Percentiles rank a stretch among this genome's conserved stretches.
phyloP scores from a whole-genome alignment of 2,113 vertebrate species.

The Prolemur simus region DNA sequence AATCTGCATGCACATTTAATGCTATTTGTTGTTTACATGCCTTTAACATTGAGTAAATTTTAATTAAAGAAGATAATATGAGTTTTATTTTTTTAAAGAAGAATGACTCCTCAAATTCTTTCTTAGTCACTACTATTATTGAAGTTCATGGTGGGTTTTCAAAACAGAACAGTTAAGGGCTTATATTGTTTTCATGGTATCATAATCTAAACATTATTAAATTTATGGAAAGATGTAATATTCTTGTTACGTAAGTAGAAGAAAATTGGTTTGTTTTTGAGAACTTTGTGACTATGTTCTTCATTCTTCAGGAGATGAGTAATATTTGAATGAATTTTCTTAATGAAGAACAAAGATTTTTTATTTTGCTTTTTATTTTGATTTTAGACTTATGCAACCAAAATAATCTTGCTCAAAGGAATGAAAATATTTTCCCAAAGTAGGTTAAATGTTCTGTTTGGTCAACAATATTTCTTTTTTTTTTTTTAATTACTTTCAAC shows the following conservation, averaged over 20 bases:
- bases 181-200: background rate
- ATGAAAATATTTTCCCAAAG: background rate
- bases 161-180: background rate
- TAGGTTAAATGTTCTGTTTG: background rate
- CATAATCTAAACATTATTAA: background rate
- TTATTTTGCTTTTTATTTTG: background rate
- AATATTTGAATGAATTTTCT: background rate
- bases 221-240: background rate
- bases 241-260: background rate
- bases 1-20: background rate
- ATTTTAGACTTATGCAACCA: background rate
- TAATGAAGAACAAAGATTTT: background rate
- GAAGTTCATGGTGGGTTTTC: background rate
- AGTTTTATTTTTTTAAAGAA: background rate
- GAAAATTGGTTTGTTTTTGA: background rate
- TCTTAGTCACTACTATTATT: background rate
- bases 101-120: background rate
- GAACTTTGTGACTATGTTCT: background rate
- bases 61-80: background rate
- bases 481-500: background rate
- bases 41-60: background rate
- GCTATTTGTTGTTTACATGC: background rate
- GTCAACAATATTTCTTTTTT: background rate
- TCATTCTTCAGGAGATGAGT: background rate
- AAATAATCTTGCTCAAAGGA: background rate